These are phyloP conservation scores for Helostoma temminkii DNA, from an alignment of 2,797 vertebrate genomes.

Conservation along the genomic window DNA sequence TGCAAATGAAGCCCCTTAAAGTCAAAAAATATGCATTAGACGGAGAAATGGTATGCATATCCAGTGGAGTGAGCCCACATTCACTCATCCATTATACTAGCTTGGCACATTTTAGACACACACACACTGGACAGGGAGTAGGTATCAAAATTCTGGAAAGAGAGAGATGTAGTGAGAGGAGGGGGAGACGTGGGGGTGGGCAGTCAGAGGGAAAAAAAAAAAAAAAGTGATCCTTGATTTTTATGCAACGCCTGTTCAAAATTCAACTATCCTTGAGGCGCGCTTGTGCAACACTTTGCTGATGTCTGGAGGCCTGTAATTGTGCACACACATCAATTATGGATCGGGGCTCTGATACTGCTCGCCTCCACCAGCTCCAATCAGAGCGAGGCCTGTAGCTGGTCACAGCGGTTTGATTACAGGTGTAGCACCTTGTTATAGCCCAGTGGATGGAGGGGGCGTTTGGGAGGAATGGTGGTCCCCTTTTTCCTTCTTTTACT, in stretches of 20 bases:
- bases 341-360: conserved; percentile 85
- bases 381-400: conserved; percentile 73
- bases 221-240: conserved; percentile 84
- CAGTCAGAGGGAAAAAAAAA: conserved; percentile 28
- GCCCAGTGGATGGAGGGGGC: conserved; percentile 43
- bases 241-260: conserved; percentile 89
- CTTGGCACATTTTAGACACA: conserved; percentile 64
- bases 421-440: conserved; percentile 90
- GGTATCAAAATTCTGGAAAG: conserved; percentile 59
- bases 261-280: conserved; percentile 89
- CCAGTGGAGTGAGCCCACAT: conserved; percentile 60
- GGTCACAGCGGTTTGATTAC: conserved; percentile 86
- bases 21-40: conserved; percentile 56
- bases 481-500: conserved; percentile 13
- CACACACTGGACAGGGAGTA: conserved; percentile 46
- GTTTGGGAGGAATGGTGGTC: conserved; percentile 13
- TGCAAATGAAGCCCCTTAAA: conserved; percentile 53
- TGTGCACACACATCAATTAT: conserved; percentile 92
- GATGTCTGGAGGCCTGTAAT: conserved; percentile 92
- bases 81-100: conserved; percentile 68
- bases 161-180: conserved; percentile 29
- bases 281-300: conserved; percentile 88
- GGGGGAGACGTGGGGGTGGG: not conserved
- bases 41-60: conserved; percentile 57
- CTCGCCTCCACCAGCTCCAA: conserved; percentile 80